Conservation (phyloP, 2,797 vertebrate genomes). For the Coccyzus lansbergi region DNA sequence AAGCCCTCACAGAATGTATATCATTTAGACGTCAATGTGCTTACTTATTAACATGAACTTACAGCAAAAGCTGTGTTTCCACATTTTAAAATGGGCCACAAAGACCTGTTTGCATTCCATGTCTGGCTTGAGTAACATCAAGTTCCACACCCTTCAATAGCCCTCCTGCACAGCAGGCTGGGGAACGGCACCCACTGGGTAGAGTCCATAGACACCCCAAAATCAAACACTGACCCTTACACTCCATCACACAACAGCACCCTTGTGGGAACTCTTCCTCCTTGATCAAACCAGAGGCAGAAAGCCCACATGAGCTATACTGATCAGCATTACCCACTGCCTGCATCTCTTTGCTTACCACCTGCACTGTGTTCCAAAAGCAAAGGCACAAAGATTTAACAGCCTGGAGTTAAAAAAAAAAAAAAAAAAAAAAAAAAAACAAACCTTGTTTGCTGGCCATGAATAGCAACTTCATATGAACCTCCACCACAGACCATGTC, state of each 20-base stretch:
- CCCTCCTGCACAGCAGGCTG: background rate
- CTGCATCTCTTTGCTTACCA: rapidly evolving
- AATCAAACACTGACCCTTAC: background rate
- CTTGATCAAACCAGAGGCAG: background rate
- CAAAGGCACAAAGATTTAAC: background rate
- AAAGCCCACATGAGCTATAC: background rate
- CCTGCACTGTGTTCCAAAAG: background rate
- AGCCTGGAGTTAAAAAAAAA: background rate
- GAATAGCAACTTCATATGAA: background rate
- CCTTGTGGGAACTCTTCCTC: background rate
- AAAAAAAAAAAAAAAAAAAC: no score
- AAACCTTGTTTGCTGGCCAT: background rate
- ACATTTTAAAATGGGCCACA: background rate
- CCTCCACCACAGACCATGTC: background rate
- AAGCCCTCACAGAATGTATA: background rate
- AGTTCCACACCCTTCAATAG: background rate
- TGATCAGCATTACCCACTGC: background rate
- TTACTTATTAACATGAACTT: conserved; percentile 46
- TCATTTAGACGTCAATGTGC: conserved; percentile 6
- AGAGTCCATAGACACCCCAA: background rate
- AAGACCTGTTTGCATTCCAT: conserved; percentile 7
- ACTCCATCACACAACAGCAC: rapidly evolving
- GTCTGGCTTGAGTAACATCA: background rate
- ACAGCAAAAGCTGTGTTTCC: background rate
- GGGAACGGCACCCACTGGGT: background rate